Evolutionary conservation across 2,888 invertebrate species (phyloP).

Genomic region (Scrobipalpa costella): DNA sequence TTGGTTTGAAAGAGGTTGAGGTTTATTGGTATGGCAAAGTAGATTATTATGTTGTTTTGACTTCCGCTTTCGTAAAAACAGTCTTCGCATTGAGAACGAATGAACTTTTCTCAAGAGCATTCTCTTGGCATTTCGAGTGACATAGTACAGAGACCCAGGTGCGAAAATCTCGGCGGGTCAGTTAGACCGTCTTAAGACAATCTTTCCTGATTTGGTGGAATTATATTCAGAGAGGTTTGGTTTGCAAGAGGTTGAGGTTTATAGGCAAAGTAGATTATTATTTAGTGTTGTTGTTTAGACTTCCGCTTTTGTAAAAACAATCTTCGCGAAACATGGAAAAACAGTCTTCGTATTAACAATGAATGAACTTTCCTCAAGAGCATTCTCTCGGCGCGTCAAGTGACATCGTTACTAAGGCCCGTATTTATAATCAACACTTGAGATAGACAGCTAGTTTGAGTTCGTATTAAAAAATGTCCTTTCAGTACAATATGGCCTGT

Average conservation of each 20-base stretch:
- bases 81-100: background rate
- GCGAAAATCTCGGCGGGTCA: slow-evolving; percentile 14
- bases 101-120: slow-evolving; percentile 11
- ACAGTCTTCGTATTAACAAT: background rate
- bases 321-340: too few species aligned
- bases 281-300: too few species aligned
- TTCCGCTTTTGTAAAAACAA: too few species aligned
- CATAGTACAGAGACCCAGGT: slow-evolving; percentile 1
- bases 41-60: too few species aligned
- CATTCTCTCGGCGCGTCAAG: background rate
- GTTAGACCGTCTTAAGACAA: background rate
- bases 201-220: slow-evolving; percentile 8
- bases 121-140: background rate
- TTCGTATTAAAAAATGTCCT: too few species aligned
- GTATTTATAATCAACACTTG: too few species aligned
- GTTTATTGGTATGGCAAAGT: background rate
- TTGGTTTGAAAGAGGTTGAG: background rate
- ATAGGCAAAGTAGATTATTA: background rate
- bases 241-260: background rate
- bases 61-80: too few species aligned
- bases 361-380: slow-evolving; percentile 12
- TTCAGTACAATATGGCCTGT: too few species aligned
- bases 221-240: background rate
- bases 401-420: slow-evolving; percentile 3
- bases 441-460: too few species aligned